Conservation (phyloP, 2,888 invertebrate species). For the Volucella zonaria region DNA sequence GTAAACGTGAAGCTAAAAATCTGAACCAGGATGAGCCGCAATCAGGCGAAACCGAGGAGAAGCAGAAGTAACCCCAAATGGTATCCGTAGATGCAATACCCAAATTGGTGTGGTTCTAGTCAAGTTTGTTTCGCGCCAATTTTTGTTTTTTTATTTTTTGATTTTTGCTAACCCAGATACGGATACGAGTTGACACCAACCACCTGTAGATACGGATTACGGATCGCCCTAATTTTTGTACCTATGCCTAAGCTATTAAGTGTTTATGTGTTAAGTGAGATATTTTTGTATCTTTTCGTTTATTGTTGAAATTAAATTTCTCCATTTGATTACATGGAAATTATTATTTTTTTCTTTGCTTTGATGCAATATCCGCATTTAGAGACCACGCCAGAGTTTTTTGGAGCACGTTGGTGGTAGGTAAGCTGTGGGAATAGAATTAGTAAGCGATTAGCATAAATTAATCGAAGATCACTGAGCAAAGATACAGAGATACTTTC, state of each 20-base stretch:
- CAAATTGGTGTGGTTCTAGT: slow-evolving; percentile 68
- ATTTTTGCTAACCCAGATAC: slow-evolving; percentile 19
- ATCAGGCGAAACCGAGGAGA: background rate
- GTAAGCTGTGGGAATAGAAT: background rate
- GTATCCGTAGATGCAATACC: slow-evolving; percentile 25
- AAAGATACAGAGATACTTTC: slow-evolving; percentile 6
- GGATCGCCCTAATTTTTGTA: background rate
- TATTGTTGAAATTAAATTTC: slow-evolving; percentile 47
- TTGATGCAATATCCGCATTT: background rate
- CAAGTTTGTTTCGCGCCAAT: slow-evolving; percentile 66
- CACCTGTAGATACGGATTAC: background rate
- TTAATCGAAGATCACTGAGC: slow-evolving; percentile 27
- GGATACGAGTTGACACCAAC: slow-evolving; percentile 13
- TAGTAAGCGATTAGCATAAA: slow-evolving; percentile 47
- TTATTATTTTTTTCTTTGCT: background rate
- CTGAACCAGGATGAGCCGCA: slow-evolving; percentile 26
- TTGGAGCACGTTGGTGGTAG: slow-evolving; percentile 7
- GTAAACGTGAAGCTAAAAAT: slow-evolving; percentile 57
- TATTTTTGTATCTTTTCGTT: slow-evolving; percentile 45
- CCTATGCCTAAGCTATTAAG: slow-evolving; percentile 34
- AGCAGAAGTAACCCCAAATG: slow-evolving; percentile 11
- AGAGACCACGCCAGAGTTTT: background rate
- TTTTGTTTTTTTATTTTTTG: background rate
- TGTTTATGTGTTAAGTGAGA: slow-evolving; percentile 50
- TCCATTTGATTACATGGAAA: slow-evolving; percentile 10